Conservation (phyloP, 2,888 invertebrate genomes). For the Ormyrus thymus region DNA sequence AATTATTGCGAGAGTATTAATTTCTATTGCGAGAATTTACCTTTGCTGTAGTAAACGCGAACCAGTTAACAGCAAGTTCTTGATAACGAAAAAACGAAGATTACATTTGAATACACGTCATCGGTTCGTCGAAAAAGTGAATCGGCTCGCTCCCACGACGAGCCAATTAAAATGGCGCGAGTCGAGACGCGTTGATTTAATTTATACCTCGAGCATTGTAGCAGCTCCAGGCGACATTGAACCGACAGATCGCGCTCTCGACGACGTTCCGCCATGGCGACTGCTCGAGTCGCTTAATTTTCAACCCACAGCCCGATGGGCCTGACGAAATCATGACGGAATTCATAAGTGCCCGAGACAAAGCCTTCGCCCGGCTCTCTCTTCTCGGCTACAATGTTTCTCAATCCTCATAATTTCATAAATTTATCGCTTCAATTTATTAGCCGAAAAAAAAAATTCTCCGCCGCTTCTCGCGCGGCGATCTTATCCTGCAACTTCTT, state of each 20-base stretch:
- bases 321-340: constrained; percentile 19
- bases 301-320: constrained; percentile 15
- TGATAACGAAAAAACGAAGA: no score
- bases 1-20: no score
- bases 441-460: background rate
- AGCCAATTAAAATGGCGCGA: constrained; percentile 46
- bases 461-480: no score
- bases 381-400: background rate
- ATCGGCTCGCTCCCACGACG: background rate
- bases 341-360: constrained; percentile 21
- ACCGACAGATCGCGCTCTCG: constrained; percentile 29
- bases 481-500: no score
- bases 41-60: no score
- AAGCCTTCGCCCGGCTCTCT: background rate
- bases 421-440: background rate
- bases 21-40: no score
- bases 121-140: constrained; percentile 18
- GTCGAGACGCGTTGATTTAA: constrained; percentile 44
- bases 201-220: constrained; percentile 43
- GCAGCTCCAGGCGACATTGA: constrained; percentile 32
- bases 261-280: constrained; percentile 17
- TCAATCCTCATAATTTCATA: background rate
- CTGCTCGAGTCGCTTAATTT: constrained; percentile 24
- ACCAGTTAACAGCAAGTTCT: no score
- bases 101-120: no score